These are phyloP conservation scores for Piprites chloris DNA, from an alignment of 2,113 vertebrate genomes.

Conservation along the genomic window DNA sequence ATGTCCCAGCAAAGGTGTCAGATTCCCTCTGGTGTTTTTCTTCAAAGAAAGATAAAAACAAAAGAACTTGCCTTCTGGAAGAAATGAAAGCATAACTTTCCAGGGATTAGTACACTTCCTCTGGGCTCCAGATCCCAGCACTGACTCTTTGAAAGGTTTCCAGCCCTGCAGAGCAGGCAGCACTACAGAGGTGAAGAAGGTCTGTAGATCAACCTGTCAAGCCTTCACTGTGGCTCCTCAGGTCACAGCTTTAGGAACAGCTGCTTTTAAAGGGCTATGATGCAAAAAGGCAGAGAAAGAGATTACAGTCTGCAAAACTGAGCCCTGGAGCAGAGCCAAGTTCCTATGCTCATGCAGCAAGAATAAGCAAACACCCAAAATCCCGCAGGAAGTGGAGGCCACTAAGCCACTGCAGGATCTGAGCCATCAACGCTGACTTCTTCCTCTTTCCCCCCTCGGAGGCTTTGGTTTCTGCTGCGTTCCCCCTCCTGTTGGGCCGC, in stretches of 20 bases:
- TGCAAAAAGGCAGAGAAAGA: background rate
- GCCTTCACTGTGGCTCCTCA: background rate
- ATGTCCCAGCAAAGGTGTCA: rapidly evolving
- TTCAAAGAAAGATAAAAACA: background rate
- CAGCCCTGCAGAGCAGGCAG: background rate
- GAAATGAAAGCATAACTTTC: background rate
- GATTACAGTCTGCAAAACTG: background rate
- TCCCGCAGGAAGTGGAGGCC: background rate
- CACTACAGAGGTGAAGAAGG: background rate
- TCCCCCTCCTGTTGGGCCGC: background rate
- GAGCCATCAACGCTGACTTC: background rate
- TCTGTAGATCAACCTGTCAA: background rate
- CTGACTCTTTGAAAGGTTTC: background rate
- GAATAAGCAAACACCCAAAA: background rate
- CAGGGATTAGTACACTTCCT: background rate
- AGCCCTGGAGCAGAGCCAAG: background rate
- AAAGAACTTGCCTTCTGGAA: background rate
- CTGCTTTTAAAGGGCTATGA: background rate
- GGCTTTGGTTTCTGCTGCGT: background rate
- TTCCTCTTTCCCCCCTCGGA: background rate
- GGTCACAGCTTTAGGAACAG: background rate
- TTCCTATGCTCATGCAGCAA: background rate
- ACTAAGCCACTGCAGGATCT: background rate
- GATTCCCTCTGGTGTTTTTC: background rate
- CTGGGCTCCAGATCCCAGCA: background rate